Percentiles rank a stretch among this genome's conserved stretches.
These are phyloP conservation scores for Leucoraja ocellata DNA, from an alignment of 2,797 vertebrate genomes.

Conservation along the genomic window DNA sequence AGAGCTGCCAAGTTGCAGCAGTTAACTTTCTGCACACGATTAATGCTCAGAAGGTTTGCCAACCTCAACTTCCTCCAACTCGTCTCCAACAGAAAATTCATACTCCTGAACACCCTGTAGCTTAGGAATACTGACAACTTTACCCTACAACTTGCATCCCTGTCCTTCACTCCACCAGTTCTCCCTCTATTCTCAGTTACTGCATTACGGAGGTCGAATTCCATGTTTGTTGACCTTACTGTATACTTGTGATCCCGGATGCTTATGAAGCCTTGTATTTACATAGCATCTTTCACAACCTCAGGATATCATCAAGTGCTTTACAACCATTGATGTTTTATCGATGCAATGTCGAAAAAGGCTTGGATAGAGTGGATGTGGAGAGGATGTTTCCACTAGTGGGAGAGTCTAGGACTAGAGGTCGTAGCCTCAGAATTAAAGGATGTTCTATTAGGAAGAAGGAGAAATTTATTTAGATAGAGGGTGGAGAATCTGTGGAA, in stretches of 20 bases:
- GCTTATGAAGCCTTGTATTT: background rate
- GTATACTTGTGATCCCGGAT: background rate
- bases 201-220: background rate
- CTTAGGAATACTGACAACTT: background rate
- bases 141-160: background rate
- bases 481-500: too few species aligned
- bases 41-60: background rate
- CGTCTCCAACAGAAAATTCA: background rate
- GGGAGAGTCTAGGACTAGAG: too few species aligned
- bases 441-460: too few species aligned
- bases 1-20: background rate
- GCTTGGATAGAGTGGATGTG: too few species aligned
- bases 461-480: too few species aligned
- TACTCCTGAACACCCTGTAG: background rate
- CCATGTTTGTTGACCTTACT: background rate
- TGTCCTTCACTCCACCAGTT: background rate
- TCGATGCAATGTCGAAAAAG: background rate
- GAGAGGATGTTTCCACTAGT: too few species aligned
- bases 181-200: background rate
- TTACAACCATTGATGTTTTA: background rate
- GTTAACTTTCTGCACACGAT: background rate
- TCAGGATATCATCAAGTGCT: background rate
- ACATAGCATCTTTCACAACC: background rate
- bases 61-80: constrained; percentile 5
- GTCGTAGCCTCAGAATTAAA: too few species aligned